Evolutionary conservation across 2,888 invertebrate species (phyloP), one percentile per base, ranked within the genome.

Genomic region (Tinea semifulvella): DNA sequence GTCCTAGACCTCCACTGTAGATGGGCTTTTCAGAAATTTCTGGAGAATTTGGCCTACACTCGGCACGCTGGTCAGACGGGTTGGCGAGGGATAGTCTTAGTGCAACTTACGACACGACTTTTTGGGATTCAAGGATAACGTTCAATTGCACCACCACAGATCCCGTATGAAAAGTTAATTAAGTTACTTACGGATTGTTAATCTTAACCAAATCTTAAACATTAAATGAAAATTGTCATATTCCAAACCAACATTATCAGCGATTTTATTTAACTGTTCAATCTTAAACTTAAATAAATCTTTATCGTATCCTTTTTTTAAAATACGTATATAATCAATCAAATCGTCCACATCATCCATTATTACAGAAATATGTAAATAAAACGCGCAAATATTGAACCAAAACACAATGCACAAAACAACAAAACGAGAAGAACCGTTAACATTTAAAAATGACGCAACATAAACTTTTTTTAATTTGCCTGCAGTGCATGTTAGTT

Each of bases 171-270:
- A 25, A 14, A 28, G 7, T 43, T 3, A 14, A 43, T 10, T n/a
- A n/a, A 10, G 10, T 8, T 40, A 73, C 79, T 73, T 56, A 81
- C 81, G 77, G 56, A 81, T 72, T 43, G 63, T 67, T 53, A 81
- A 65, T 61, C 80, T 80, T 43, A 81, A 53, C 81, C 81, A 81
- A 51, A 80, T 58, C 65, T 69, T 72, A 48, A 81, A 74, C 42
- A 82, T 57, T 46, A 60, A 73, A 47, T 73, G 72, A 46, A 79
- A 80, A 52, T 72, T 71, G 20, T 70, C 64, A 49, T 70, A 67
- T 20, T 60, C 56, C 50, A 76, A 60, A 10, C 73, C 70, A 50
- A 43, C 50, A n/a, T 57, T 62, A 49, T 74, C 74, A 40, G 68
- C 70, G 46, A 60, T 56, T 48, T 64, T 60, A 0, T 65, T 62